phyloP scores from a whole-genome alignment of 2,797 vertebrate genomes.

The Botia kubotai region DNA sequence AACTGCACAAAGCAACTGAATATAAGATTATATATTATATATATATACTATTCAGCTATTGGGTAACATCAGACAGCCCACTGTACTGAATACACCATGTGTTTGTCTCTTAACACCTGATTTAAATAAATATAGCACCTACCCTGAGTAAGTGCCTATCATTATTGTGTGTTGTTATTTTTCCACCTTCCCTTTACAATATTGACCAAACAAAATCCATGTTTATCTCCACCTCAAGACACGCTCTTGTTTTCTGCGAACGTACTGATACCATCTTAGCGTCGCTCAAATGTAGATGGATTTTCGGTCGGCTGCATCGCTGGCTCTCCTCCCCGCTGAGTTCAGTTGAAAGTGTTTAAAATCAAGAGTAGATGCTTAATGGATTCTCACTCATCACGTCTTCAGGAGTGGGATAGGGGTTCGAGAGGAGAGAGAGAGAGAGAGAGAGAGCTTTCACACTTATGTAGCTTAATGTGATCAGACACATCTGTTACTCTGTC shows the following conservation, averaged over 20 bases:
- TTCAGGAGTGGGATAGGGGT: slow-evolving; percentile 26
- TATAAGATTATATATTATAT: too few species aligned
- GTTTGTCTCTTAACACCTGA: neutral
- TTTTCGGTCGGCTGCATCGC: slow-evolving; percentile 52
- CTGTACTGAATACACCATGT: too few species aligned
- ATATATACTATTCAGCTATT: too few species aligned
- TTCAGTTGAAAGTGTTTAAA: slow-evolving; percentile 52
- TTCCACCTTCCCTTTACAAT: neutral
- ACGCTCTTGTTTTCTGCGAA: neutral
- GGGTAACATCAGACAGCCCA: too few species aligned
- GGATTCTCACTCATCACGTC: slow-evolving; percentile 50
- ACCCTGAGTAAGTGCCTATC: neutral
- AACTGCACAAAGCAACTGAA: too few species aligned
- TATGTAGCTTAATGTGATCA: slow-evolving; percentile 14
- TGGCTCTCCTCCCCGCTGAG: slow-evolving; percentile 40
- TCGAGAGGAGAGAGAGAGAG: neutral
- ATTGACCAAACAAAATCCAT: slow-evolving; percentile 25
- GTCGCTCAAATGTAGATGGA: slow-evolving; percentile 44
- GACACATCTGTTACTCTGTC: slow-evolving; percentile 24
- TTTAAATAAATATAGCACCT: neutral
- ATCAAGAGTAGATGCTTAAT: slow-evolving; percentile 51
- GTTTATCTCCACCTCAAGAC: slow-evolving; percentile 12
- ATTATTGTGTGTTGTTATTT: neutral
- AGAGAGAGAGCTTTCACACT: slow-evolving; percentile 16
- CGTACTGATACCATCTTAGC: slow-evolving; percentile 24